Percentiles rank a stretch among this genome's conserved stretches.
Evolutionary conservation across 2,797 vertebrate genomes (phyloP).

Genomic region (Siniperca obscura): DNA sequence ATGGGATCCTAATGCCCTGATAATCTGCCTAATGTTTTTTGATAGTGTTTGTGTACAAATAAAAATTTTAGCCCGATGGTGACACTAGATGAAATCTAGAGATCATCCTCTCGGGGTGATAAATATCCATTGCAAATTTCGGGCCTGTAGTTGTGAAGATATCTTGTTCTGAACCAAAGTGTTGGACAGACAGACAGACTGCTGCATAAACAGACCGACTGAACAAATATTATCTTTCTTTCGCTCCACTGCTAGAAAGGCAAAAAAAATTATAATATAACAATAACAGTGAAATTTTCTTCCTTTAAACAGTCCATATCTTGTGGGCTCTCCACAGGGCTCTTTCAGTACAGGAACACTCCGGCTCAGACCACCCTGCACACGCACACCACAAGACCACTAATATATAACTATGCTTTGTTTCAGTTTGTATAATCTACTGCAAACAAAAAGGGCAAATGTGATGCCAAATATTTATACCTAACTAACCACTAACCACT

Average conservation of each 20-base stretch:
- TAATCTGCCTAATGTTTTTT: neutral
- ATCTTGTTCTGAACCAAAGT: neutral
- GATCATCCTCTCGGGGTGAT: neutral
- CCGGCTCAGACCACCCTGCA: constrained; percentile 43
- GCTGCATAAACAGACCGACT: neutral
- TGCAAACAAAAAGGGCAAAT: constrained; percentile 29
- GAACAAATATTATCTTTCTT: constrained; percentile 17
- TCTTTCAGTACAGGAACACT: constrained; percentile 12
- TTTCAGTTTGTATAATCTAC: constrained; percentile 34
- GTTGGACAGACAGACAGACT: neutral
- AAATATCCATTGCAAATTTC: neutral
- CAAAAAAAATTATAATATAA: constrained; percentile 1
- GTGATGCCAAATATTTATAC: constrained; percentile 39
- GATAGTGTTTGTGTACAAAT: neutral
- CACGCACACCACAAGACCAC: constrained; percentile 35
- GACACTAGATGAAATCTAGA: neutral
- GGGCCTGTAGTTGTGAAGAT: too few relatives aligned
- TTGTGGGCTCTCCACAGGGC: constrained; percentile 9
- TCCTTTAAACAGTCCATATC: neutral
- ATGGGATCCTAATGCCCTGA: neutral
- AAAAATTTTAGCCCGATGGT: neutral
- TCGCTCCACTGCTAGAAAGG: neutral
- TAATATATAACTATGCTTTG: constrained; percentile 35
- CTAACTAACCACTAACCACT: constrained; percentile 1
- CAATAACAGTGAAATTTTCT: neutral